A percentile compares a stretch with the other conserved stretches of the same genome.
Evolutionary conservation across 2,888 invertebrate genomes (phyloP).

Genomic region (Drosophila hamatofila): DNA sequence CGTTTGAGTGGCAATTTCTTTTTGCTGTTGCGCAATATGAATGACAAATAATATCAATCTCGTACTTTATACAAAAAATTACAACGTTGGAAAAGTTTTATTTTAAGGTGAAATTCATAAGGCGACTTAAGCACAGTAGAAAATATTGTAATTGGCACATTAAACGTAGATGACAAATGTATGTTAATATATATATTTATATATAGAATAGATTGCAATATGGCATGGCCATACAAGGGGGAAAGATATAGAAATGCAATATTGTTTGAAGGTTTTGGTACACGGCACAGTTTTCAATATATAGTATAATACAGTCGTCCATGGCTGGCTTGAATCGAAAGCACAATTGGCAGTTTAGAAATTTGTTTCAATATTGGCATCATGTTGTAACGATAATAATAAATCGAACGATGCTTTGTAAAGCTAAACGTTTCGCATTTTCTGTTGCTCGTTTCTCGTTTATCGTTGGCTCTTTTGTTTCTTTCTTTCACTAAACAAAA

Average conservation of each 20-base stretch:
- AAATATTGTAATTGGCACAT: constrained; percentile 75
- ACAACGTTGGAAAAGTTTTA: constrained; percentile 78
- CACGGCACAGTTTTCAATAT: constrained; percentile 65
- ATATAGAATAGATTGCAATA: constrained; percentile 49
- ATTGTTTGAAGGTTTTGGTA: constrained; percentile 42
- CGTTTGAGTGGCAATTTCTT: constrained; percentile 80
- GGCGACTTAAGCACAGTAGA: constrained; percentile 67
- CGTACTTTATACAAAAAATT: constrained; percentile 71
- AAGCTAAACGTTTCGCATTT: constrained; percentile 61
- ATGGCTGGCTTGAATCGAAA: constrained; percentile 72
- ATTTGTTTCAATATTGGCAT: constrained; percentile 47
- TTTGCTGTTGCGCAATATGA: constrained; percentile 71
- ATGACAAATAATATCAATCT: constrained; percentile 48
- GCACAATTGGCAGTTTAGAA: constrained; percentile 75
- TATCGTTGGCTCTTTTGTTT: constrained; percentile 17
- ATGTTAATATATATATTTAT: constrained; percentile 46
- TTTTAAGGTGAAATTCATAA: constrained; percentile 67
- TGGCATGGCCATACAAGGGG: constrained; percentile 37
- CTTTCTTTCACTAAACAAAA: constrained; percentile 66
- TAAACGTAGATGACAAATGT: constrained; percentile 75
- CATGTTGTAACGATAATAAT: constrained; percentile 39
- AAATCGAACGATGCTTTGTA: constrained; percentile 53
- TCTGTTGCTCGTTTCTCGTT: constrained; percentile 16
- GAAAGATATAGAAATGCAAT: constrained; percentile 56
- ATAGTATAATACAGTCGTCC: constrained; percentile 74